phyloP scores from a whole-genome alignment of 2,888 invertebrate species.

The Artemia sp. region DNA sequence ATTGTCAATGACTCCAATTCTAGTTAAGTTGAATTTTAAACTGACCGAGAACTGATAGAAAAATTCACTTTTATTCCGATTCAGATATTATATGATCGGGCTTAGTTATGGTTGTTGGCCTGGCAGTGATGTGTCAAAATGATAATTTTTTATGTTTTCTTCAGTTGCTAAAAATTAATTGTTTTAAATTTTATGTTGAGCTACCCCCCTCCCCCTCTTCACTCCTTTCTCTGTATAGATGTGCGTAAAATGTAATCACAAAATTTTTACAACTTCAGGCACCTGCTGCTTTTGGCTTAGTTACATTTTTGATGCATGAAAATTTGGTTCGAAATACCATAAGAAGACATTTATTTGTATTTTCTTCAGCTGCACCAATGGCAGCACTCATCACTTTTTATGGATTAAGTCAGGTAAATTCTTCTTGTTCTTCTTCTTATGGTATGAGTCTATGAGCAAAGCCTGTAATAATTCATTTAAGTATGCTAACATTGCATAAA shows the following conservation, averaged over 20 bases:
- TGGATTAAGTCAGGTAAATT: constrained; percentile 54
- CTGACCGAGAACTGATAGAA: too few relatives aligned
- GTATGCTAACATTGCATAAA: too few relatives aligned
- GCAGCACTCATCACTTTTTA: constrained; percentile 79
- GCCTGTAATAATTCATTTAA: too few relatives aligned
- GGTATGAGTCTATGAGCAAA: too few relatives aligned
- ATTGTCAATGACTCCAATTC: too few relatives aligned
- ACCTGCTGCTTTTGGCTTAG: constrained; percentile 94
- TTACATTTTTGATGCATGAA: constrained; percentile 89
- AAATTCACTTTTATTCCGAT: too few relatives aligned
- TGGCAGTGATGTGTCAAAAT: too few relatives aligned
- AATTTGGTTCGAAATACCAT: constrained; percentile 77
- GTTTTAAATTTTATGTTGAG: constrained; percentile 5
- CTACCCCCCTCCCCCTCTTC: too few relatives aligned
- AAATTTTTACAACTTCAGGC: constrained; percentile 41
- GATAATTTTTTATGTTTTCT: constrained; percentile 11
- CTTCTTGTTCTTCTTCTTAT: background rate
- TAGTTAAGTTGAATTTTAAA: too few relatives aligned
- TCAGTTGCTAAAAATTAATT: constrained; percentile 17
- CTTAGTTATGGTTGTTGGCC: too few relatives aligned
- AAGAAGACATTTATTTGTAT: constrained; percentile 70
- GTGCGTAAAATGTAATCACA: background rate
- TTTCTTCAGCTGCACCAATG: constrained; percentile 79
- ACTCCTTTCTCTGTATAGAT: constrained; percentile 16
- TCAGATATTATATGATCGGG: too few relatives aligned